Evolutionary conservation across 2,113 vertebrate genomes (phyloP), one percentile per base, ranked within the genome.

Genomic region (Brachyistius frenatus): DNA sequence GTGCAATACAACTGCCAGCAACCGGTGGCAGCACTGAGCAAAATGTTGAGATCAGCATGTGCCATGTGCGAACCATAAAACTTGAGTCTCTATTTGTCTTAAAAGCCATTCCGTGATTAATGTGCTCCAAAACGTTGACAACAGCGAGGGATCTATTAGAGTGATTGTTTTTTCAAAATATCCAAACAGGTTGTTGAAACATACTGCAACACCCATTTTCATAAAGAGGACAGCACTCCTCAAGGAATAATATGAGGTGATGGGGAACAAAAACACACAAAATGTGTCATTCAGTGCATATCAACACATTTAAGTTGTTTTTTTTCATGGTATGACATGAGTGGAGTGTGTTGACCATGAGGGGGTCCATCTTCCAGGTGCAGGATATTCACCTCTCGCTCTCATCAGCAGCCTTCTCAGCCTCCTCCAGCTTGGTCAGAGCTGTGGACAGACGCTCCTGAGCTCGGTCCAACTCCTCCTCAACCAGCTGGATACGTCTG

Each of bases 401-500:
- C 95, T 99, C 97, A 88, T 99, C 98, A 61, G 98, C 98, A 82
- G 97, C 98, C 92, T 99, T 99, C 96, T 99, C 98, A 0, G 98
- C 97, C 92, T 99, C 98, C 93, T 99, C 98, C 95, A 99, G 96
- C 93, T 99, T 99, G 93, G 98, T 97, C 89, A 99, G 91, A 39
- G 98, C 98, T 56, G 97, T 99, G 66, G 98, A 94, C 94, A 99
- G 95, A 90, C 98, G 98, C 94, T 99, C 98, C 93, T 99, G 98
- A 87, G 98, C 98, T 33, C 98, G 96, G 85, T 99, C 98, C 96
- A 99, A 86, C 96, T 99, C 98, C 80, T 99, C 98, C 95, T 99
- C 98, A 92, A 99, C 98, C 95, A 99, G 97, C 91, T 99, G 98
- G 95, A 99, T 99, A 35, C 98, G 98, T 89, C 98, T 98, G 95